Evolutionary conservation across 2,113 vertebrate genomes (phyloP), one percentile per base, ranked within the genome.

Genomic region (Silurus meridionalis): DNA sequence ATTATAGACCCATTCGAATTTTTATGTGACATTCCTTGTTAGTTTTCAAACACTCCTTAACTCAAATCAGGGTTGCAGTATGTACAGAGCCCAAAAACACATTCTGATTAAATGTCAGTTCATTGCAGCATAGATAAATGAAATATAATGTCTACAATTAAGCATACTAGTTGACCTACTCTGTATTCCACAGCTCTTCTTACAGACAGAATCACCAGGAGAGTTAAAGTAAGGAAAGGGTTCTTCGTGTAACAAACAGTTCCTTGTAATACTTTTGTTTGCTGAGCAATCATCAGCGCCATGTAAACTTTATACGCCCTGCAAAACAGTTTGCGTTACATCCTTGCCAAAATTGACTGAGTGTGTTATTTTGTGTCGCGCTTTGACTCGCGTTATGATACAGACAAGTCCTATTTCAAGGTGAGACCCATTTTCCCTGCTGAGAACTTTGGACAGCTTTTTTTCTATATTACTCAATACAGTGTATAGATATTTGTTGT

Each of bases 231-330:
- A 19, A 60, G 8, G 37, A 67, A n/a, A 64, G 5, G 21, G 23
- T 82, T 64, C 46, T 85, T 57, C 71, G 84, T 4, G 28, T n/a
- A 48, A 28, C 14, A 48, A 57, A 53, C 66, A 52, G 46, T 61
- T 81, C 78, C 67, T 52, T 63, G 78, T 82, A 79, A 63, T 8
- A 53, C 21, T 77, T 55, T 55, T 87, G 60, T 87, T 87, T 87
- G 71, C 85, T 57, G 13, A 87, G 8, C 46, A 52, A 63, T 77
- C 67, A 77, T 74, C 13, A 28, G 48, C 13, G 58, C 60, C 19
- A 48, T 19, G 86, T 82, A 88, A 90, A 88, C 89, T n/a, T 79
- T 86, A 46, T 37, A 84, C 89, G 82, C 89, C 89, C 84, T 88
- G 74, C 37, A 57, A 25, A 77, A 37, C 23, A 79, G 84, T 89